phyloP scores from a whole-genome alignment of 2,113 vertebrate genomes.

The Rhinopithecus roxellana region DNA sequence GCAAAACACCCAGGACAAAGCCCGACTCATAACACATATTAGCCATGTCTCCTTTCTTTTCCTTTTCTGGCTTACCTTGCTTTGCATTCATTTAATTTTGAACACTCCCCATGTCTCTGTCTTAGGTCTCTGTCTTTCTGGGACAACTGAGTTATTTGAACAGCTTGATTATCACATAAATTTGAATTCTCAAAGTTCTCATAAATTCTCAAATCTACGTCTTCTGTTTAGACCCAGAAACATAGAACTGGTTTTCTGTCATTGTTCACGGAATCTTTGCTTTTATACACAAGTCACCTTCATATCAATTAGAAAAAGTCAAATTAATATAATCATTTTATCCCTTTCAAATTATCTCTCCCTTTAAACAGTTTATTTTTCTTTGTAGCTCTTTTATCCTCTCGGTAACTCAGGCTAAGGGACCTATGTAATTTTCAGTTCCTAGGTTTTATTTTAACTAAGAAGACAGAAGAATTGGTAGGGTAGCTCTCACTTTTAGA shows the following conservation, averaged over 20 bases:
- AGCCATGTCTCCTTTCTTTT: background rate
- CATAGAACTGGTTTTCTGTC: background rate
- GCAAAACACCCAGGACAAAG: background rate
- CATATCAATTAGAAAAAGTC: background rate
- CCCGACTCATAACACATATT: background rate
- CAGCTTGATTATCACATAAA: background rate
- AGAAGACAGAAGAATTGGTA: background rate
- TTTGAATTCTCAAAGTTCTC: background rate
- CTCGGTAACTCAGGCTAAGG: background rate
- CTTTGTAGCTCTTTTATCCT: background rate
- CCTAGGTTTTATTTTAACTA: constrained; percentile 4
- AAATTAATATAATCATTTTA: background rate
- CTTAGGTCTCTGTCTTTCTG: background rate
- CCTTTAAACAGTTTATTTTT: background rate
- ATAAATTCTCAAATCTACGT: background rate
- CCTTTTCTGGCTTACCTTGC: background rate
- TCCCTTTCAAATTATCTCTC: background rate
- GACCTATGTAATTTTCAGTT: background rate
- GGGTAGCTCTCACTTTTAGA: background rate
- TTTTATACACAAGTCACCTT: background rate
- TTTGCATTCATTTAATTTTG: background rate
- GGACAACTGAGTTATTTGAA: background rate
- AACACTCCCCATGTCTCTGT: background rate
- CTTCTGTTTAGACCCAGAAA: background rate
- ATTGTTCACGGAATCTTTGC: background rate